phyloP scores from a whole-genome alignment of 2,797 vertebrate genomes.

The Chanos chanos region DNA sequence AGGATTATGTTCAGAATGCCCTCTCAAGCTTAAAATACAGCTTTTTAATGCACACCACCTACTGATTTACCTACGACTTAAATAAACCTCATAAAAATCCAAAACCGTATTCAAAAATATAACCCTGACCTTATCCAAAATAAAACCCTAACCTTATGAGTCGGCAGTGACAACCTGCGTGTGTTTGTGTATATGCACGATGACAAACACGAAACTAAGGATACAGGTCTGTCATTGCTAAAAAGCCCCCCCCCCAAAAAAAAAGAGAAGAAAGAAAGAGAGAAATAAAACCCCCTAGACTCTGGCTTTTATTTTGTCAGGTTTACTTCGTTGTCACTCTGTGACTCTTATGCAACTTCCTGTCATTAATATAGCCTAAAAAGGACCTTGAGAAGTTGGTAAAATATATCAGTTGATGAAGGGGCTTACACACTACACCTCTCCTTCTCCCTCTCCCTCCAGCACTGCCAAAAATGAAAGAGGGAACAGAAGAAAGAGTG shows the following conservation, averaged over 20 bases:
- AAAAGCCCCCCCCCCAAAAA: too few species aligned
- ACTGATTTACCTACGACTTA: neutral
- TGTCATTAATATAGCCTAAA: too few species aligned
- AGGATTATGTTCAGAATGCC: slow-evolving; percentile 18
- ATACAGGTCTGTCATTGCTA: neutral
- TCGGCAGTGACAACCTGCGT: too few species aligned
- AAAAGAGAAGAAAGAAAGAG: too few species aligned
- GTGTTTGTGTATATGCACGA: too few species aligned
- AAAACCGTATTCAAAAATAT: neutral
- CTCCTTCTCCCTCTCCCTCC: neutral
- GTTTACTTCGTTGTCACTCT: too few species aligned
- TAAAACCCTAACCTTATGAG: neutral
- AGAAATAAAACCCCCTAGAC: too few species aligned
- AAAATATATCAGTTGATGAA: too few species aligned
- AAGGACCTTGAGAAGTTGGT: neutral
- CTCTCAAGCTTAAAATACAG: slow-evolving; percentile 34
- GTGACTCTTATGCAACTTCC: too few species aligned
- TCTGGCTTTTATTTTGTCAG: neutral
- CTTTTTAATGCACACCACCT: neutral
- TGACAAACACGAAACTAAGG: neutral
- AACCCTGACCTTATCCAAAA: neutral
- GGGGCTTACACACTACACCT: too few species aligned
- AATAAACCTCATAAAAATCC: slow-evolving; percentile 20
- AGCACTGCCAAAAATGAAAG: neutral
- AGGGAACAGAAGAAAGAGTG: neutral